Percentiles rank a stretch among this genome's conserved stretches.
Conservation (phyloP, 64 coral and sea anemone genomes). For the Porites lutea region DNA sequence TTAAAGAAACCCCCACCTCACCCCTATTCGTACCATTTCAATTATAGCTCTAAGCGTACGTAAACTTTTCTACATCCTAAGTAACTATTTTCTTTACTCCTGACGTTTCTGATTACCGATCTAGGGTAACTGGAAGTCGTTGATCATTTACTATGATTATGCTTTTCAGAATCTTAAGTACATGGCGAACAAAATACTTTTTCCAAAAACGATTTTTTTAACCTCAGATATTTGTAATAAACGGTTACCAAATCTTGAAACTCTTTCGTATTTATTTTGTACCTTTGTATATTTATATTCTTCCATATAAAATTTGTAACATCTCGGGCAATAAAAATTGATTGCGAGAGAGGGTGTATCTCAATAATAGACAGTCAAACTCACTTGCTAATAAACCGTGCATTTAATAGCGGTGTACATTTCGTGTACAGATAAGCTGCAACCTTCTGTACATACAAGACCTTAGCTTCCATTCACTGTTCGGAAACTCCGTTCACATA, state of each 20-base stretch:
- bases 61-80: not conserved
- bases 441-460: not conserved
- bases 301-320: conserved; percentile 54
- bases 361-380: not conserved
- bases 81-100: not conserved
- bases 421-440: not conserved
- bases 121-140: not conserved
- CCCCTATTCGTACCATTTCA: no score
- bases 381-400: conserved; percentile 46
- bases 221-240: conserved; percentile 50
- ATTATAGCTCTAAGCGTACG: not conserved
- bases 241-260: conserved; percentile 2
- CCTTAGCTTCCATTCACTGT: not conserved
- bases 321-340: conserved; percentile 38
- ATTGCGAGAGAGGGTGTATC: conserved; percentile 18
- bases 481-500: no score
- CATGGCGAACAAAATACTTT: conserved; percentile 12
- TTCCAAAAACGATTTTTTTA: conserved; percentile 45
- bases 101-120: not conserved
- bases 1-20: no score
- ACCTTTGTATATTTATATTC: conserved; percentile 65
- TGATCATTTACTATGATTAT: not conserved
- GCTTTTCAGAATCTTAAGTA: not conserved
- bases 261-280: conserved; percentile 62
- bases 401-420: conserved; percentile 1